phyloP scores from a whole-genome alignment of 2,797 vertebrate species.

The Poeciliopsis turneri region DNA sequence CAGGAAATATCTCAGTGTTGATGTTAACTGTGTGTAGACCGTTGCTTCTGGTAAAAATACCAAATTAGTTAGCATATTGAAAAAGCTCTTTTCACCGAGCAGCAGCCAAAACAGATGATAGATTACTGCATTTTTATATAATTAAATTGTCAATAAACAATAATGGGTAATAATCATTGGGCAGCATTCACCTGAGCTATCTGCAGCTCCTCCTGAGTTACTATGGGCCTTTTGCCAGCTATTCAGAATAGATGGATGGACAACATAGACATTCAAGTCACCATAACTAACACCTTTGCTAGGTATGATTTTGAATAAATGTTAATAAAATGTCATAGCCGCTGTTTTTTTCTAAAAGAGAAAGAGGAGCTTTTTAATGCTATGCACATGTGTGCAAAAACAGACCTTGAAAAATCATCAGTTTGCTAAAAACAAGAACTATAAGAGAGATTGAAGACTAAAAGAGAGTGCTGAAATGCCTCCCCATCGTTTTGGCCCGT shows the following conservation, averaged over 20 bases:
- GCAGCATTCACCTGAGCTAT: background rate
- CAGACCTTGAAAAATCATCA: background rate
- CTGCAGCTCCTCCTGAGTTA: background rate
- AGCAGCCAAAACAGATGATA: background rate
- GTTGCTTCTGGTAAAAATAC: background rate
- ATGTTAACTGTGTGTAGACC: background rate
- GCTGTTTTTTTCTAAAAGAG: background rate
- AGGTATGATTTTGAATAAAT: background rate
- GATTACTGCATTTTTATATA: background rate
- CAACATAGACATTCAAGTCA: background rate
- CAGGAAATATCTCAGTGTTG: background rate
- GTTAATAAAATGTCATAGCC: background rate
- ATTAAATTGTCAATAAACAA: background rate
- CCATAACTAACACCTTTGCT: background rate
- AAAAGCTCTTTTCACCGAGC: background rate
- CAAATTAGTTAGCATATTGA: background rate
- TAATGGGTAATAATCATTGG: background rate
- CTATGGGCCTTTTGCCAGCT: background rate
- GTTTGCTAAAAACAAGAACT: conserved; percentile 13
- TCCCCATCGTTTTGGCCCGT: conserved; percentile 49
- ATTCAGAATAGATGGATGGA: background rate
- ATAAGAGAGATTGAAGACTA: conserved; percentile 23
- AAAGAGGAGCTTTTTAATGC: conserved; percentile 7
- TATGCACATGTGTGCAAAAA: conserved; percentile 15
- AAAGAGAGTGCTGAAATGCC: conserved; percentile 52